Evolutionary conservation across 2,888 invertebrate species (phyloP).

Genomic region (Drymonia ruficornis): DNA sequence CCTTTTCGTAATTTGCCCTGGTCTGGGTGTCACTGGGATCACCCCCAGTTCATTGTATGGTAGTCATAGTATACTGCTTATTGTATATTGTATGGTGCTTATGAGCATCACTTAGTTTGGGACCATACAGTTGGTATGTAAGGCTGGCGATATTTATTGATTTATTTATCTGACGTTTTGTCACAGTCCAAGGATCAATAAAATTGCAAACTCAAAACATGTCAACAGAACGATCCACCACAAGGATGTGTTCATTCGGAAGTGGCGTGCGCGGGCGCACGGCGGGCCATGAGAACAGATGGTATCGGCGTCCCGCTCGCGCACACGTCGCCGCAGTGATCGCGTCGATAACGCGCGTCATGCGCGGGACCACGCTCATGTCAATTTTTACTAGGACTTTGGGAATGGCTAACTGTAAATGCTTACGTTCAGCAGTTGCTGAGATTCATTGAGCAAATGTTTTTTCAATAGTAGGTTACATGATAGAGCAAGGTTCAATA

Average conservation of each 20-base stretch:
- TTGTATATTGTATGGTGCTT: no score
- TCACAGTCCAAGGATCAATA: not conserved
- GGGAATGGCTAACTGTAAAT: conserved; percentile 13
- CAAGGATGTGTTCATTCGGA: conserved; percentile 56
- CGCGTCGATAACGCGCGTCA: conserved; percentile 48
- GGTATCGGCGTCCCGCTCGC: conserved; percentile 64
- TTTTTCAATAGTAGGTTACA: not conserved
- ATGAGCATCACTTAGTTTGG: no score
- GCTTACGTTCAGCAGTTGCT: conserved; percentile 1
- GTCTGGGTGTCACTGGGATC: no score
- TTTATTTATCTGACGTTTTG: no score
- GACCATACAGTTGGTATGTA: no score
- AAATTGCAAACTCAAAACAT: not conserved
- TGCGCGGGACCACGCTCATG: conserved; percentile 38
- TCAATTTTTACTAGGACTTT: conserved; percentile 41
- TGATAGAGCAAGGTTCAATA: no score
- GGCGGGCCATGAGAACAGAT: conserved; percentile 74
- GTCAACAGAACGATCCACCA: not conserved
- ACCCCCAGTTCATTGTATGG: no score
- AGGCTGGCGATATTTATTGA: no score
- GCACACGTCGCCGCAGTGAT: conserved; percentile 59
- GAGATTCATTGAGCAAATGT: not conserved
- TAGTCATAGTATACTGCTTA: no score
- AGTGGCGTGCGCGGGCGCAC: conserved; percentile 49
- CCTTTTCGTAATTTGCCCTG: no score